Percentiles rank a stretch among this genome's conserved stretches.
Conservation (phyloP, 1,140 invertebrate genomes). For the Plectus sambesii region DNA sequence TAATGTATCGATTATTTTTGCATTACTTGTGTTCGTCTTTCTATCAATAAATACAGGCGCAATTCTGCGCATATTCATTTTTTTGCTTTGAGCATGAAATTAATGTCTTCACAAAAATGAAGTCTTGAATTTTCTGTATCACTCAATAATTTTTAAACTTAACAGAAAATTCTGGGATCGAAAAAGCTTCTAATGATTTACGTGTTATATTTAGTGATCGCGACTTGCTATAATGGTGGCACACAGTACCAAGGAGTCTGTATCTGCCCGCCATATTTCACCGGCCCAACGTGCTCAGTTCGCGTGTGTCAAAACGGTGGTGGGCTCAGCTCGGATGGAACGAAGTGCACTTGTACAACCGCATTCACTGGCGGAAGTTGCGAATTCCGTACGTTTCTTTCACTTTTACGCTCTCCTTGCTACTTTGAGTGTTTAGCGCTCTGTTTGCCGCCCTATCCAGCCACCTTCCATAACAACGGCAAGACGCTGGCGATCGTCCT, state of each 20-base stretch:
- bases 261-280: constrained; percentile 21
- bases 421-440: constrained; percentile 3
- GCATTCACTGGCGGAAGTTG: constrained; percentile 19
- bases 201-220: too few relatives aligned
- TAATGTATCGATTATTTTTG: too few relatives aligned
- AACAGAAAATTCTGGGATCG: too few relatives aligned
- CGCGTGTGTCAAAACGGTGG: constrained; percentile 24
- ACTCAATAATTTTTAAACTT: too few relatives aligned
- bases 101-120: not conserved
- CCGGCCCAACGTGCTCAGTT: constrained; percentile 12
- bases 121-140: constrained; percentile 9
- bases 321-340: constrained; percentile 5
- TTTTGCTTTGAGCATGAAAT: too few relatives aligned
- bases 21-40: too few relatives aligned
- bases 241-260: constrained; percentile 20
- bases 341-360: constrained; percentile 15
- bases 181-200: too few relatives aligned
- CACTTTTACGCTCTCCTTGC: not conserved
- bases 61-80: too few relatives aligned
- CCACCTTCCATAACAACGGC: constrained; percentile 16
- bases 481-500: constrained; percentile 24
- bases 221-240: constrained; percentile 21
- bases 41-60: too few relatives aligned
- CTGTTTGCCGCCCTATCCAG: constrained; percentile 18
- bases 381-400: constrained; percentile 16